These are phyloP conservation scores for Sarcophaga rosellei DNA, from an alignment of 2,888 invertebrate genomes.

Conservation along the genomic window DNA sequence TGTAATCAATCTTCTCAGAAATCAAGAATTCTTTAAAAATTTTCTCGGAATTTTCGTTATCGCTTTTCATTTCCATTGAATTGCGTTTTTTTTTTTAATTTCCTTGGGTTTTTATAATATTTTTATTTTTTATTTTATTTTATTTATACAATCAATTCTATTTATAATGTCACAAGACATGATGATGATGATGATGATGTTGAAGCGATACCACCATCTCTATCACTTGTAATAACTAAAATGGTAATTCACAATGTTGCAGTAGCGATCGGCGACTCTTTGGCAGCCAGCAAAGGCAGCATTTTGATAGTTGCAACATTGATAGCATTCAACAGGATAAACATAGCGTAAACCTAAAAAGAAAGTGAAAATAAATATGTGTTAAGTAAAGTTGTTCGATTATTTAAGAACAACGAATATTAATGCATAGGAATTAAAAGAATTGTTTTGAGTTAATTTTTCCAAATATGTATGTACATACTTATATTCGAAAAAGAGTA, in stretches of 20 bases:
- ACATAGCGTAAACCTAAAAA: slow-evolving; percentile 69
- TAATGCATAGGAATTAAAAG: too few relatives aligned
- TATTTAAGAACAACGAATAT: too few relatives aligned
- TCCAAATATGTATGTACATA: too few relatives aligned
- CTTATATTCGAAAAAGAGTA: too few relatives aligned
- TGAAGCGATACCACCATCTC: not conserved
- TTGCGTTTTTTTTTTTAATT: not conserved
- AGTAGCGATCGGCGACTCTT: slow-evolving; percentile 64
- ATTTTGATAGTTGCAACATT: slow-evolving; percentile 72
- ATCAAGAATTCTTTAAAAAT: not conserved
- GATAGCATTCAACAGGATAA: slow-evolving; percentile 71
- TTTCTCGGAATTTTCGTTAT: not conserved
- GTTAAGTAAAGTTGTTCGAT: not conserved
- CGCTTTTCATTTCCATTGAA: not conserved
- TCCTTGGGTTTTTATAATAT: not conserved
- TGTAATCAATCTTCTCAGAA: not conserved
- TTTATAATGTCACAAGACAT: not conserved
- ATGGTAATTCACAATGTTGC: slow-evolving; percentile 1
- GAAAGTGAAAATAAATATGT: not conserved
- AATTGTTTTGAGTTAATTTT: too few relatives aligned
- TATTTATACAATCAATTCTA: not conserved
- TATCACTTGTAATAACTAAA: slow-evolving; percentile 42
- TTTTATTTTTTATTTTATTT: not conserved
- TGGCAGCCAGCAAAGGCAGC: slow-evolving; percentile 73
- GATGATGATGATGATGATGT: too few relatives aligned